Percentiles rank a stretch among this genome's conserved stretches.
Conservation (phyloP, 2,888 invertebrate species). For the Gortyna flavago region DNA sequence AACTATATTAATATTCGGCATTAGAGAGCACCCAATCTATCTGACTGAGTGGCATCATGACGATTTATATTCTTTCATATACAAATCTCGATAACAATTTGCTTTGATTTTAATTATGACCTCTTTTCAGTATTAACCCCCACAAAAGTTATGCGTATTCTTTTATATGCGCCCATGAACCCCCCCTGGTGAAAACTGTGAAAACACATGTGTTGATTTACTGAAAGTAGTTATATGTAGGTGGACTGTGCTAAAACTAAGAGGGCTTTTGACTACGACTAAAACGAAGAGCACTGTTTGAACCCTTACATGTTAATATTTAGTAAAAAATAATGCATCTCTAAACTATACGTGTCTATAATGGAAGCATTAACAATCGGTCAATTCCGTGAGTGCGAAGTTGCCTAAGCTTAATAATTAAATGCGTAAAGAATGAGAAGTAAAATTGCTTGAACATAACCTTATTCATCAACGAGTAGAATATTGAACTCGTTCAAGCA, state of each 20-base stretch:
- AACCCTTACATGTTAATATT: conserved; percentile 58
- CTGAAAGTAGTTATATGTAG: conserved; percentile 20
- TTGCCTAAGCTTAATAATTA: conserved; percentile 83
- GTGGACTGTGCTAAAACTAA: conserved; percentile 29
- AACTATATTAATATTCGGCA: neutral
- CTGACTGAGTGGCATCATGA: neutral
- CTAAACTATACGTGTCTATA: conserved; percentile 76
- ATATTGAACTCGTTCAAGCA: conserved; percentile 68
- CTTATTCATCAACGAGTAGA: conserved; percentile 35
- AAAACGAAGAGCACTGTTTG: conserved; percentile 59
- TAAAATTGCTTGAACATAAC: conserved; percentile 75
- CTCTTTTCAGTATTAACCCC: neutral
- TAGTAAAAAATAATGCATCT: conserved; percentile 73
- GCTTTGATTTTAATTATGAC: neutral
- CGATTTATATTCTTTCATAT: neutral
- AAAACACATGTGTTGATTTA: neutral
- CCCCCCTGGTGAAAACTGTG: no score
- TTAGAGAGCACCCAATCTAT: neutral
- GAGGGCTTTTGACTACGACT: conserved; percentile 46
- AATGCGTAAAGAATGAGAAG: conserved; percentile 76
- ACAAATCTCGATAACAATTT: neutral
- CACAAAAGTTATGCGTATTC: neutral
- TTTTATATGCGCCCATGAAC: no score
- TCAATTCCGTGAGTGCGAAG: conserved; percentile 89
- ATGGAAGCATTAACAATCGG: conserved; percentile 87